Conservation (phyloP, 2,113 vertebrate genomes). For the Epinephelus cyanopodus region DNA sequence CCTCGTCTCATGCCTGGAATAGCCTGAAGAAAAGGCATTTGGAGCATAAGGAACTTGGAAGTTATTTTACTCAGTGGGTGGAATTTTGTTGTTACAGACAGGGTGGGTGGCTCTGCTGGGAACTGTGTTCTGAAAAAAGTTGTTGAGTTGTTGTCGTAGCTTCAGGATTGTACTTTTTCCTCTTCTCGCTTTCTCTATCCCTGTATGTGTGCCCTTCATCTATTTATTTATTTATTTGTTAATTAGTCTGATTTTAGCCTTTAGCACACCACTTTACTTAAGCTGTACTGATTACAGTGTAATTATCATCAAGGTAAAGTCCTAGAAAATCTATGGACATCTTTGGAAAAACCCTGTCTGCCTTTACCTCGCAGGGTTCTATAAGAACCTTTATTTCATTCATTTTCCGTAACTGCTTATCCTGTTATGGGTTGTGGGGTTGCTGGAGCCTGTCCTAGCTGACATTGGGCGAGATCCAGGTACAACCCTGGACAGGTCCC, state of each 20-base stretch:
- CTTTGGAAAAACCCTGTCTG: background rate
- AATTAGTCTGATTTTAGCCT: background rate
- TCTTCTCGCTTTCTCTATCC: background rate
- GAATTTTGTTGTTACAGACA: conserved; percentile 37
- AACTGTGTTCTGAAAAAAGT: conserved; percentile 19
- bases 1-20: conserved; percentile 21
- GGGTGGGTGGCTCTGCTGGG: conserved; percentile 34
- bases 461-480: no score
- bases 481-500: no score
- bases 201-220: background rate
- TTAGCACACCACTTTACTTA: background rate
- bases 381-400: no score
- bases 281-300: background rate
- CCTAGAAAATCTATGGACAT: background rate
- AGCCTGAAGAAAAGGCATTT: conserved; percentile 32
- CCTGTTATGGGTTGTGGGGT: no score
- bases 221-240: background rate
- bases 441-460: no score
- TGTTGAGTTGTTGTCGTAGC: conserved; percentile 27
- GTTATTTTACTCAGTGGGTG: conserved; percentile 35
- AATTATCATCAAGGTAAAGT: background rate
- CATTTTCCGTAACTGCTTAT: no score
- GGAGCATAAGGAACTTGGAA: conserved; percentile 37
- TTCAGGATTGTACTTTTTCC: conserved; percentile 27
- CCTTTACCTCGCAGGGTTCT: background rate